Conservation (phyloP, 2,888 invertebrate genomes). For the Phyto melanocephala region DNA sequence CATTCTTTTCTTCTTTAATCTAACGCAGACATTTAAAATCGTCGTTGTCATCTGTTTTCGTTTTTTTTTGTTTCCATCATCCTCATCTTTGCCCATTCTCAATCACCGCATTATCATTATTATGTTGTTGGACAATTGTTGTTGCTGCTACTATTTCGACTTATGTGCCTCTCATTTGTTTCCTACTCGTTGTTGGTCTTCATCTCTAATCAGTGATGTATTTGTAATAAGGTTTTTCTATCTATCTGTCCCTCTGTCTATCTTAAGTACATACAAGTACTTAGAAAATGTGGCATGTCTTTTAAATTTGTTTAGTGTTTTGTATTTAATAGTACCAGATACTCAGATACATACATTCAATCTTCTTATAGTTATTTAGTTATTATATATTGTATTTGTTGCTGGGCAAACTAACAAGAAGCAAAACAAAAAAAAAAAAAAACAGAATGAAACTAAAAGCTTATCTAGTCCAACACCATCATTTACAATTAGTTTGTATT, state of each 20-base stretch:
- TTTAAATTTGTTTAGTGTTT: conserved; percentile 3
- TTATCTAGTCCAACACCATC: conserved; percentile 55
- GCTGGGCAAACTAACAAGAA: neutral
- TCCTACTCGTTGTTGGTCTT: neutral
- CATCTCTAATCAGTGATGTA: conserved; percentile 39
- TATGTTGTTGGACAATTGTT: neutral
- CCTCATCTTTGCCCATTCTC: conserved; percentile 6
- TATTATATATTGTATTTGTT: conserved; percentile 20
- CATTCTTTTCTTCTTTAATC: conserved; percentile 21
- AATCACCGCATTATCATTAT: neutral
- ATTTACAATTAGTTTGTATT: conserved; percentile 51
- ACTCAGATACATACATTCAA: neutral
- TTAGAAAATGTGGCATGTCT: conserved; percentile 22
- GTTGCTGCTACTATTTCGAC: conserved; percentile 35
- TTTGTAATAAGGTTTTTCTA: conserved; percentile 37
- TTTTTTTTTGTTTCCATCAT: neutral
- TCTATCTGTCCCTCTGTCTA: conserved; percentile 3
- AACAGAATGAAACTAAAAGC: neutral
- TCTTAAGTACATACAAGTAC: neutral
- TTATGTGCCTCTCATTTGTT: neutral
- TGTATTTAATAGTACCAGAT: conserved; percentile 21
- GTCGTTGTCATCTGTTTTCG: conserved; percentile 36
- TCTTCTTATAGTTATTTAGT: neutral
- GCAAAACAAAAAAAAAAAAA: neutral
- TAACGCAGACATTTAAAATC: conserved; percentile 52